A percentile compares a stretch with the other conserved stretches of the same genome.
phyloP scores from a whole-genome alignment of 2,113 vertebrate species.

The Brachyhypopomus gauderio region DNA sequence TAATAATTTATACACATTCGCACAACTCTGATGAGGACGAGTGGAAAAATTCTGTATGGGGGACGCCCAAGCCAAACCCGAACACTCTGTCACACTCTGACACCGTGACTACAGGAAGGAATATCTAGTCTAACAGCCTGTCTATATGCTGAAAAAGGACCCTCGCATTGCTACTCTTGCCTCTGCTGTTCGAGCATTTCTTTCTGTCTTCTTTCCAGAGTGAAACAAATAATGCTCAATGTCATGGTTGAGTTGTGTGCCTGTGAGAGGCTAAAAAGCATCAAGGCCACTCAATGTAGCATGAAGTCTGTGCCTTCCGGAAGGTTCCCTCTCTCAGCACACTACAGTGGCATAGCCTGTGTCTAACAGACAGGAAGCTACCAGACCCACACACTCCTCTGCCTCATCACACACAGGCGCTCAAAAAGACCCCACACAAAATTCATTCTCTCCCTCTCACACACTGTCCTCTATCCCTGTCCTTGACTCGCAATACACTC shows the following conservation, averaged over 20 bases:
- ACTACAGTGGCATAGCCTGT: slow-evolving; percentile 25
- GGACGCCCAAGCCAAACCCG: slow-evolving; percentile 23
- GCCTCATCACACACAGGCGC: neutral
- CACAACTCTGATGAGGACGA: slow-evolving; percentile 23
- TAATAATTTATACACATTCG: slow-evolving; percentile 41
- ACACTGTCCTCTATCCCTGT: slow-evolving; percentile 74
- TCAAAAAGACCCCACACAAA: neutral
- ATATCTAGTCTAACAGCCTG: slow-evolving; percentile 10
- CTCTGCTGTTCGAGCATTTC: slow-evolving; percentile 4
- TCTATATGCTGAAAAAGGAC: neutral
- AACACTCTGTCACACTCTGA: slow-evolving; percentile 34
- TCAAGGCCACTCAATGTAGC: slow-evolving; percentile 49
- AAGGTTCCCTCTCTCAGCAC: slow-evolving; percentile 31
- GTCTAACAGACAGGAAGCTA: slow-evolving; percentile 31
- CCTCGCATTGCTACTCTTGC: slow-evolving; percentile 10
- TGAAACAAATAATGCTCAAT: slow-evolving; percentile 49
- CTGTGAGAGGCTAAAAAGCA: slow-evolving; percentile 46
- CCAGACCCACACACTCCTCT: slow-evolving; percentile 18
- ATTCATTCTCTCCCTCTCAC: neutral
- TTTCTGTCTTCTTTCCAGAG: slow-evolving; percentile 23
- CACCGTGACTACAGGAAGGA: neutral
- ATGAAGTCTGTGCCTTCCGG: slow-evolving; percentile 44
- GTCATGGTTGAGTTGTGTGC: slow-evolving; percentile 48
- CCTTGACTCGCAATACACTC: slow-evolving; percentile 81
- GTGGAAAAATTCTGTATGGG: slow-evolving; percentile 20